Percentiles rank a stretch among this genome's conserved stretches.
Evolutionary conservation across 2,113 vertebrate species (phyloP).

Genomic region (Nibea albiflora): DNA sequence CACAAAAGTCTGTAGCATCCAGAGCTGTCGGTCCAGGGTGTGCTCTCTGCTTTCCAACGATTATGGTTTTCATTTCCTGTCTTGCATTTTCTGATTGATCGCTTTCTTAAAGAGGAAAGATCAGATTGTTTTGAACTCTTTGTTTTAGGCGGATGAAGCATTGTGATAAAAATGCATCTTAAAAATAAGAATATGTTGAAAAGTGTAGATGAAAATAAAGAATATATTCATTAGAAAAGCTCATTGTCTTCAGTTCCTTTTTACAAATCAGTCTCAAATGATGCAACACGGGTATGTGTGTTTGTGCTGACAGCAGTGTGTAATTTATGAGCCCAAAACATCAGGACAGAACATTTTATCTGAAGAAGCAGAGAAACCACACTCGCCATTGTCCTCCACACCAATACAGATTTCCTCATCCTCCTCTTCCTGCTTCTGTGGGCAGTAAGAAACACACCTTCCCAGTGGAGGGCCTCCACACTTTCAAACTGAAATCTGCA

Average conservation of each 20-base stretch:
- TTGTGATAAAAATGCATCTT: slow-evolving; percentile 33
- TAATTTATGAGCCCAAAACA: slow-evolving; percentile 65
- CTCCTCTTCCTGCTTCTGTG: slow-evolving; percentile 61
- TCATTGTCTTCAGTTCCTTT: not conserved
- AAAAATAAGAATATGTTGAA: slow-evolving; percentile 47
- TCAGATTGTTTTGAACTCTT: slow-evolving; percentile 8
- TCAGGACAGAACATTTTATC: slow-evolving; percentile 61
- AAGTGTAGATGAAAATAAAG: slow-evolving; percentile 75
- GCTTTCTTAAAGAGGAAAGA: slow-evolving; percentile 5
- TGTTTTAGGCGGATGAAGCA: slow-evolving; percentile 48
- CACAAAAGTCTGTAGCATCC: slow-evolving; percentile 13
- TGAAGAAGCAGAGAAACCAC: slow-evolving; percentile 76
- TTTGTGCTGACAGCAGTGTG: slow-evolving; percentile 29
- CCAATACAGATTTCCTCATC: slow-evolving; percentile 65
- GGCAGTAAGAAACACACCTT: not conserved
- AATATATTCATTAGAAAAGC: slow-evolving; percentile 55
- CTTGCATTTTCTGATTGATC: slow-evolving; percentile 18
- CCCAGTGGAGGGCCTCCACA: slow-evolving; percentile 4
- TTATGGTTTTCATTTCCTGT: slow-evolving; percentile 28
- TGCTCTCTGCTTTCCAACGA: slow-evolving; percentile 8
- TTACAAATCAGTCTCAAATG: not conserved
- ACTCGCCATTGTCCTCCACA: slow-evolving; percentile 35
- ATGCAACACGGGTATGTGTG: not conserved
- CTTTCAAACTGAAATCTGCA: not conserved
- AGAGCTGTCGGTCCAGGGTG: not conserved